Evolutionary conservation across 2,888 invertebrate genomes (phyloP), one percentile per base, ranked within the genome.

Genomic region (Apodemia zela): DNA sequence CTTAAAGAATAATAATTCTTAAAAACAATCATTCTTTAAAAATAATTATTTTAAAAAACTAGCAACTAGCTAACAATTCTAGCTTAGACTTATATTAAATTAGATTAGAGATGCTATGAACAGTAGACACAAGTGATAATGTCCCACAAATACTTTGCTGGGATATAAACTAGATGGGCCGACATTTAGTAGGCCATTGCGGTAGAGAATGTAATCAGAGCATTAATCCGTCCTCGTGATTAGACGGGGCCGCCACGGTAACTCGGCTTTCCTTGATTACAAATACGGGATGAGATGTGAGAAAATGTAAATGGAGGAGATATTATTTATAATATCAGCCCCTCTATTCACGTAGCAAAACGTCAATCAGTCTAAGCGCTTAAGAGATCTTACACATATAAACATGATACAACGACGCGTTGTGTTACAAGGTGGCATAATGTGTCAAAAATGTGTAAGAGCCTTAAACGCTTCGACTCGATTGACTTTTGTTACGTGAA

Each of bases 161-260:
- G 29, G 15, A 57, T 2, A 57, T 29, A 57, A 57, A 15, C 54
- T 57, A 57, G 54, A 29, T 29, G 15, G 54, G 29, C 29, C 54
- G 15, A 57, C 21, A 51, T 47, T 47, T 47, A 57, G n/a, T 25
- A 57, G 54, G 54, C 54, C 25, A 29, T 57, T 25, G 54, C 54
- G 54, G 54, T 29, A n/a, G 54, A 57, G 29, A 29, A 29, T 57
- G 29, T 57, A 57, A 57, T 57, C 54, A 57, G 54, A 57, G n/a
- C 21, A 54, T 54, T 54, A 54, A 54, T 54, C 54, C 51, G 51
- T 51, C 51, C 25, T 21, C 51, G 18, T 51, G 51, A 51, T 51
- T 51, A 51, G 21, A 25, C 21, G 13, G 51, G 51, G 21, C 49
- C 18, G 10, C 18, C 11, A 18, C 51, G 21, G 51, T 51, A 51